Percentiles rank a stretch among this genome's conserved stretches.
phyloP scores from a whole-genome alignment of 2,888 invertebrate species.

The Eulithis prunata region DNA sequence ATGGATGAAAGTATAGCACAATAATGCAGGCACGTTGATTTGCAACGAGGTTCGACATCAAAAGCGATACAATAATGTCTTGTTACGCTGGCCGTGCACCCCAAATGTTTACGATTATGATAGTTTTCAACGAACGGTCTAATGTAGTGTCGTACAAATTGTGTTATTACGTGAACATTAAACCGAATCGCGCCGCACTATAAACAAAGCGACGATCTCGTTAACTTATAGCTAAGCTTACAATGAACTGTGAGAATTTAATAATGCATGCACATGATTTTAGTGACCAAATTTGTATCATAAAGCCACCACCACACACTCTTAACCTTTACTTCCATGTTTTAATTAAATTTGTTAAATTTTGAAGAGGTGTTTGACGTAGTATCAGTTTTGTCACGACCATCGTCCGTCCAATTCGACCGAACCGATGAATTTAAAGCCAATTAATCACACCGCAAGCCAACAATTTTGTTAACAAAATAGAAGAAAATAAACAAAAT shows the following conservation, averaged over 20 bases:
- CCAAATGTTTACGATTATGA: conserved; percentile 53
- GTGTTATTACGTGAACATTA: conserved; percentile 40
- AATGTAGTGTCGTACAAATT: conserved; percentile 39
- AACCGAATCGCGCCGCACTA: conserved; percentile 56
- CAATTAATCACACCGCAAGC: conserved; percentile 83
- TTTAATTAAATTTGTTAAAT: conserved; percentile 74
- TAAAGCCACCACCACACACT: conserved; percentile 84
- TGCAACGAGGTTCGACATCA: conserved; percentile 31
- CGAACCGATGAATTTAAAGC: conserved; percentile 62
- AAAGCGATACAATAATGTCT: conserved; percentile 52
- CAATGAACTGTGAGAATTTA: conserved; percentile 74
- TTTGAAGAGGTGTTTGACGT: conserved; percentile 72
- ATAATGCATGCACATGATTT: conserved; percentile 82
- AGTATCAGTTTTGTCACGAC: conserved; percentile 49
- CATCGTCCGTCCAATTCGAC: conserved; percentile 49
- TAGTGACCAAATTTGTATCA: conserved; percentile 69
- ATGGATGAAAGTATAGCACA: not conserved
- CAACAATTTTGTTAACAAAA: conserved; percentile 78
- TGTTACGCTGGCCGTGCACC: conserved; percentile 74
- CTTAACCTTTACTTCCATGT: conserved; percentile 82
- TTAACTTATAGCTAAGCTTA: conserved; percentile 75
- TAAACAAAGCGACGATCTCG: conserved; percentile 65
- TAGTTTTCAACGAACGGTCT: conserved; percentile 48
- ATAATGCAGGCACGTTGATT: conserved; percentile 23
- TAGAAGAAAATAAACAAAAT: conserved; percentile 72